Evolutionary conservation across 2,888 invertebrate species (phyloP).

Genomic region (Dynastes tityus): DNA sequence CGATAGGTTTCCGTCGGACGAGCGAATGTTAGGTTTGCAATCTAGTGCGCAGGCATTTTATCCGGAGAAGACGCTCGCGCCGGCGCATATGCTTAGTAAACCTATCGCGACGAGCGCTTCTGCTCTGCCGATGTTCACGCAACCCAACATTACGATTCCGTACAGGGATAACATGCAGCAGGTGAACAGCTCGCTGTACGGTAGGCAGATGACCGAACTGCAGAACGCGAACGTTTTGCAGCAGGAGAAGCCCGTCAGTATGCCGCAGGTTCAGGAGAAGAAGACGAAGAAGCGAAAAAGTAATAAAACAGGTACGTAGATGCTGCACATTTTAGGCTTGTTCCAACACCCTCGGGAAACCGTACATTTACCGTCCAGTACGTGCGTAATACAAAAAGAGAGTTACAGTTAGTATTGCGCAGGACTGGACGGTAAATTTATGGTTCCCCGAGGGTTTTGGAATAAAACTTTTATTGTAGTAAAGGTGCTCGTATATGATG

Average conservation of each 20-base stretch:
- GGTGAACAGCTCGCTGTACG: constrained; percentile 62
- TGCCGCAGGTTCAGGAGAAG: constrained; percentile 60
- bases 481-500: no score
- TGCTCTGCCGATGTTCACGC: constrained; percentile 66
- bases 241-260: constrained; percentile 51
- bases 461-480: not conserved
- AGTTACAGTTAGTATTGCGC: no score
- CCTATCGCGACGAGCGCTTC: constrained; percentile 63
- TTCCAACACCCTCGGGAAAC: no score
- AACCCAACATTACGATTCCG: constrained; percentile 64
- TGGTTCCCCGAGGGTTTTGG: no score
- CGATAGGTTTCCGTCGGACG: constrained; percentile 74
- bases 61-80: constrained; percentile 64
- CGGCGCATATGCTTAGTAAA: constrained; percentile 66
- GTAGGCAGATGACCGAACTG: constrained; percentile 64
- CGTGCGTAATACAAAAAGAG: no score
- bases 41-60: constrained; percentile 70
- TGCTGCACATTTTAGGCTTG: not conserved
- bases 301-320: constrained; percentile 57
- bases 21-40: constrained; percentile 72
- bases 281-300: constrained; percentile 64
- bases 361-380: no score
- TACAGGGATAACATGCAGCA: constrained; percentile 65
- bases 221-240: constrained; percentile 59
- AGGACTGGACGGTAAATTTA: no score